Conservation (phyloP, 1,140 invertebrate genomes). For the Panulirus ornatus region DNA sequence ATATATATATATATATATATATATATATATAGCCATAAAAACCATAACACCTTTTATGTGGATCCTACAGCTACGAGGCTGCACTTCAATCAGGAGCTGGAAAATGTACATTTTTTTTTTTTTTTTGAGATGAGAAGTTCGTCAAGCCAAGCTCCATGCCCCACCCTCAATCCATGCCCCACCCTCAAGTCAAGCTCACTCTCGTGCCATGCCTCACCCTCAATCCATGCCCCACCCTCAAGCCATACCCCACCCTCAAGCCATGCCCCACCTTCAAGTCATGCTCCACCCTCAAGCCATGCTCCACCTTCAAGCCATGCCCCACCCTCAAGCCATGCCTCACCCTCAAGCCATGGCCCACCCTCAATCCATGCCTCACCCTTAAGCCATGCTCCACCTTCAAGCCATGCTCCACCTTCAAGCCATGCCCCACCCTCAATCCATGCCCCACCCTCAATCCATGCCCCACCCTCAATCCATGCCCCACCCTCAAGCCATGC, state of each 20-base stretch:
- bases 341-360: background rate
- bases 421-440: background rate
- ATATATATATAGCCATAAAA: too few relatives aligned
- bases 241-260: background rate
- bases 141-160: too few relatives aligned
- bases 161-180: background rate
- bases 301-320: too few relatives aligned
- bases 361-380: background rate
- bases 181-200: background rate
- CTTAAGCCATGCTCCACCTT: background rate
- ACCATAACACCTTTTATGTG: background rate
- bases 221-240: background rate
- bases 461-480: background rate
- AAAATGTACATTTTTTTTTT: too few relatives aligned
- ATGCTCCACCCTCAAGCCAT: background rate
- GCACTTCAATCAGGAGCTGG: constrained; percentile 10
- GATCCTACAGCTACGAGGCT: too few relatives aligned
- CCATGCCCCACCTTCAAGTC: background rate
- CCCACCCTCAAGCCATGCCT: background rate
- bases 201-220: background rate
- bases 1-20: background rate
- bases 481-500: background rate
- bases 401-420: background rate
- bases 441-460: background rate
- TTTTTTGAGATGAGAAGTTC: too few relatives aligned